Conservation (phyloP, 64 coral and sea anemone genomes). For the Orbicella faveolata region DNA sequence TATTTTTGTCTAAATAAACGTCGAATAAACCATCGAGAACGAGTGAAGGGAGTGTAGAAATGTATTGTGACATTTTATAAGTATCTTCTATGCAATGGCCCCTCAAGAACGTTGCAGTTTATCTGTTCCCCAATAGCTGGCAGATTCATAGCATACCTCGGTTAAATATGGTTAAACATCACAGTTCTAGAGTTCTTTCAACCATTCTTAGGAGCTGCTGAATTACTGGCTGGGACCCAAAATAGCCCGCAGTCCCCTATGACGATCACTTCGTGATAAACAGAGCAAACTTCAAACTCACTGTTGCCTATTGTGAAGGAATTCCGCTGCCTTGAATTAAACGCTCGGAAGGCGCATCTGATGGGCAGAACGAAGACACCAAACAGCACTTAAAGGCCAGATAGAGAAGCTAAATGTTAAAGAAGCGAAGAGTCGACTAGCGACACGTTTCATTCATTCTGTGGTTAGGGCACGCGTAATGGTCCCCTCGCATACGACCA, state of each 20-base stretch:
- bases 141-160: not conserved
- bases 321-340: not conserved
- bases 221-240: not conserved
- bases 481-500: not conserved
- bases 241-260: not conserved
- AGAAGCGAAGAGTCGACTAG: not conserved
- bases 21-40: not conserved
- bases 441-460: not conserved
- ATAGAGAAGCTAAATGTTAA: not conserved
- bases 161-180: not conserved
- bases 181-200: not conserved
- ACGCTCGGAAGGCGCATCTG: not conserved
- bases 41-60: not conserved
- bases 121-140: not conserved
- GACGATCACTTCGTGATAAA: not conserved
- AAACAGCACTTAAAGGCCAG: no score
- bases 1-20: not conserved
- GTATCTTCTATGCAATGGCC: not conserved
- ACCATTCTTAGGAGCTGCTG: not conserved
- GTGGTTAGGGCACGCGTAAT: not conserved
- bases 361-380: no score
- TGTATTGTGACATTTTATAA: not conserved
- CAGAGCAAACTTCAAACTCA: not conserved
- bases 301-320: not conserved
- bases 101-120: not conserved